Conservation (phyloP, 2,113 vertebrate genomes). For the Prolemur simus region DNA sequence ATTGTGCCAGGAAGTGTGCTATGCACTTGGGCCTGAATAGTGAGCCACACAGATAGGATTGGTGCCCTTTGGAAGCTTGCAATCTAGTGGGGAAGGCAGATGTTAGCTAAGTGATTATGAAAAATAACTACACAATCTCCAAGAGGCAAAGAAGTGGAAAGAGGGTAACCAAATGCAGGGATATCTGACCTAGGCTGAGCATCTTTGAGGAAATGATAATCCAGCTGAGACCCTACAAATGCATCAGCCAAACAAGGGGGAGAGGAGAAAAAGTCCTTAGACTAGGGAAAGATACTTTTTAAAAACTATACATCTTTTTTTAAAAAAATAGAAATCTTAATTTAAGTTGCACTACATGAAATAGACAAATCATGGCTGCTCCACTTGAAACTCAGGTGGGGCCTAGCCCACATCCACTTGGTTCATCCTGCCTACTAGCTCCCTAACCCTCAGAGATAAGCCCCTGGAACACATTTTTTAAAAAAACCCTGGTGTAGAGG, state of each 20-base stretch:
- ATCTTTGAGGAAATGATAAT: neutral
- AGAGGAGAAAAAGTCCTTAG: neutral
- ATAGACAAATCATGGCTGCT: neutral
- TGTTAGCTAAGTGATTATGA: neutral
- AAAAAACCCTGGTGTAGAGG: neutral
- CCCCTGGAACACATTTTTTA: neutral
- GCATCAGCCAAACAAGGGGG: neutral
- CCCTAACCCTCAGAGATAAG: neutral
- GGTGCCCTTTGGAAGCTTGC: neutral
- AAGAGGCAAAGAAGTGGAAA: neutral
- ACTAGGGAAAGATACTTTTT: neutral
- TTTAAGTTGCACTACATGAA: neutral
- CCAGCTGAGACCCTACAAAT: neutral
- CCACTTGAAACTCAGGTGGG: neutral
- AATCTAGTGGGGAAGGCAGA: neutral
- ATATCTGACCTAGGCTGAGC: neutral
- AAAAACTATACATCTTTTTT: neutral
- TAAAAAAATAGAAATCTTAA: neutral
- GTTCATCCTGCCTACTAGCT: neutral
- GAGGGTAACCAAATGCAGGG: neutral
- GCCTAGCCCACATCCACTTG: neutral
- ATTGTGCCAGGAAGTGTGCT: neutral
- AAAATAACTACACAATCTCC: neutral
- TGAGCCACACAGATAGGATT: neutral
- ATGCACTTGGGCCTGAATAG: neutral